These are phyloP conservation scores for Smutsia gigantea DNA, from an alignment of 2,797 vertebrate species.

Conservation along the genomic window DNA sequence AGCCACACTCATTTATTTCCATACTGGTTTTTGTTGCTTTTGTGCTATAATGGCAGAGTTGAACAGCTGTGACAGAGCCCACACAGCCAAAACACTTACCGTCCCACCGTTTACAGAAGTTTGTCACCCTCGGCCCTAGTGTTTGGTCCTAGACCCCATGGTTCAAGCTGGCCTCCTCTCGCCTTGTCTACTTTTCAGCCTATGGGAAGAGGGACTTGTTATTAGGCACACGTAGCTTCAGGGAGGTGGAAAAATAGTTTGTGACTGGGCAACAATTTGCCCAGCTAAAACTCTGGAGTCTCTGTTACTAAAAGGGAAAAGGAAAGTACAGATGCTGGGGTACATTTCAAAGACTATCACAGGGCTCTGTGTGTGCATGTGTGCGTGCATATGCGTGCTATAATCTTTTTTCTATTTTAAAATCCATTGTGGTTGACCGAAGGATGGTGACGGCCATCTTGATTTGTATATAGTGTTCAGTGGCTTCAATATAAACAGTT, in stretches of 20 bases:
- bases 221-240: neutral
- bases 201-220: neutral
- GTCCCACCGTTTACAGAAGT: neutral
- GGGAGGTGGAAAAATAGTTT: neutral
- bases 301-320: neutral
- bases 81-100: neutral
- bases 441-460: slow-evolving; percentile 8
- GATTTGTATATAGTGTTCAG: neutral
- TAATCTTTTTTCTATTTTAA: neutral
- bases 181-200: neutral
- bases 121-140: neutral
- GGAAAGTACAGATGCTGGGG: neutral
- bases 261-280: neutral
- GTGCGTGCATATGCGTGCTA: neutral
- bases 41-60: neutral
- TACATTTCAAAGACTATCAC: neutral
- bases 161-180: neutral
- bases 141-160: neutral
- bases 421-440: neutral
- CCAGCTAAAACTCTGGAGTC: neutral
- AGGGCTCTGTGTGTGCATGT: neutral
- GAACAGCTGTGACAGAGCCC: neutral
- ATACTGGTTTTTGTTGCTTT: neutral
- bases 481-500: neutral
- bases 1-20: neutral